Percentiles rank a stretch among this genome's conserved stretches.
Conservation (phyloP, 2,113 vertebrate species). For the Platycercus adscitus region DNA sequence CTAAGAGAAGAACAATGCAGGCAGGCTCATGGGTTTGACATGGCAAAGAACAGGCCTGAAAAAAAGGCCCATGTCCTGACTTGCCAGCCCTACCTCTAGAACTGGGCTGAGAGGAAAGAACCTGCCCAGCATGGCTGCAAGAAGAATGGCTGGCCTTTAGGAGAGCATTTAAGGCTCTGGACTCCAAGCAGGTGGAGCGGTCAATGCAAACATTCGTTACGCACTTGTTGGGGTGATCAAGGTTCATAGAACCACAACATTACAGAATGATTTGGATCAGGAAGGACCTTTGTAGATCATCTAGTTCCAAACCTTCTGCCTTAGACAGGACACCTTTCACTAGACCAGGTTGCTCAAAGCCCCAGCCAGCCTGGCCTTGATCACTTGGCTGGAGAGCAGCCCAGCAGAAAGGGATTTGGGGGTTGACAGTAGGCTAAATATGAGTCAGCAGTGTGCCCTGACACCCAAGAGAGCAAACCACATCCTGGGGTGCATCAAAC, state of each 20-base stretch:
- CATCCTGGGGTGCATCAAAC: background rate
- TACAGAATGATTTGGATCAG: background rate
- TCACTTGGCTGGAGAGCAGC: background rate
- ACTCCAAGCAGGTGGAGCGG: background rate
- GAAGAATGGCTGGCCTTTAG: background rate
- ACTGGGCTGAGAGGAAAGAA: background rate
- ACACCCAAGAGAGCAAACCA: background rate
- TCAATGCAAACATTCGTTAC: background rate
- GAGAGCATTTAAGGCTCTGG: background rate
- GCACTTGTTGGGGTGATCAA: background rate
- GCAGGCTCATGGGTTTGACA: background rate
- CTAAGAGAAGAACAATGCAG: background rate
- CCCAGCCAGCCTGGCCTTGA: background rate
- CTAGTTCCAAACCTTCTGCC: background rate
- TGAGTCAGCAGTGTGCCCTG: background rate
- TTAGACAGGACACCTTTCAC: fast-evolving
- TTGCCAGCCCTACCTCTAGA: background rate
- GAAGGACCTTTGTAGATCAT: background rate
- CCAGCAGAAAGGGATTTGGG: background rate
- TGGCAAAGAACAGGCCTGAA: background rate
- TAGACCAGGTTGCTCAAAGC: background rate
- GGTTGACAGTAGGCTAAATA: background rate
- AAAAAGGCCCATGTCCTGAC: background rate
- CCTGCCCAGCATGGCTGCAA: background rate
- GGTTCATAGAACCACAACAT: background rate